Evolutionary conservation across 2,888 invertebrate species (phyloP).

Genomic region (Leucophenga montana): DNA sequence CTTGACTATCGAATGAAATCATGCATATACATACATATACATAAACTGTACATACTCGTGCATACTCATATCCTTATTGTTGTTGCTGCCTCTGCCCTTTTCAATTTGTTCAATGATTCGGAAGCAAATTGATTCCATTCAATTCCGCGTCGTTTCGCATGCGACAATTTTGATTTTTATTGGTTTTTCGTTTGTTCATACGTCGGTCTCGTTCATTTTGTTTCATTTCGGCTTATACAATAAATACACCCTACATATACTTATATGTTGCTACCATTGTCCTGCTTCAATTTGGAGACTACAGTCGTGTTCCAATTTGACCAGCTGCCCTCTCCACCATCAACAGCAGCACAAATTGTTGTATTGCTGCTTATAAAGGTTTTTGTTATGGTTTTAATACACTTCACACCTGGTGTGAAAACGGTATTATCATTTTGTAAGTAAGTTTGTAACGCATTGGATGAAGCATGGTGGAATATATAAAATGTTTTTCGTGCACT

Average conservation of each 20-base stretch:
- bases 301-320: slow-evolving; percentile 48
- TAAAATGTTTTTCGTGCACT: no score
- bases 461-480: no score
- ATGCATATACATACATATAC: slow-evolving; percentile 31
- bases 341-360: no score
- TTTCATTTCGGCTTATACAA: background rate
- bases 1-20: slow-evolving; percentile 7
- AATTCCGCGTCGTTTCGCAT: slow-evolving; percentile 62
- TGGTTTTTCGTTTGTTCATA: slow-evolving; percentile 44
- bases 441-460: no score
- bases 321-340: background rate
- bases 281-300: slow-evolving; percentile 26
- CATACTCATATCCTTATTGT: slow-evolving; percentile 7
- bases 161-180: slow-evolving; percentile 67
- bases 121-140: slow-evolving; percentile 69
- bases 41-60: no score
- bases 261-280: slow-evolving; percentile 35
- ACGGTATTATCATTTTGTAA: no score
- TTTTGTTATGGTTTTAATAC: no score
- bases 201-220: background rate
- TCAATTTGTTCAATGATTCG: slow-evolving; percentile 71
- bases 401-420: background rate
- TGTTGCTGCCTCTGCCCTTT: slow-evolving; percentile 55
- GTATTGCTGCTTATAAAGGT: no score
- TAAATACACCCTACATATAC: background rate